Percentiles rank a stretch among this genome's conserved stretches.
phyloP scores from a whole-genome alignment of 2,888 invertebrate genomes.

The Drosophila borborema region DNA sequence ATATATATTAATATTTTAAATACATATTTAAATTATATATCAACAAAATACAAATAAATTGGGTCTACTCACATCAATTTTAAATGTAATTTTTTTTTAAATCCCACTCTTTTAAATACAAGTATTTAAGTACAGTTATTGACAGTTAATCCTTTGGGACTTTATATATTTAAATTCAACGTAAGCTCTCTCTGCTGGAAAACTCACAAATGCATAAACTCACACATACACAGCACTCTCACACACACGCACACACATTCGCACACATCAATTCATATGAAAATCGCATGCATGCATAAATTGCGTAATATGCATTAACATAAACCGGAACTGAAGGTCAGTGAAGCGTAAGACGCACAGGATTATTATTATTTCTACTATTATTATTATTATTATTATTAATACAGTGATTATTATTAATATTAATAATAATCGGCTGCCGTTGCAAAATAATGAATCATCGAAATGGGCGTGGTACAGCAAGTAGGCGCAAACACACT shows the following conservation, averaged over 20 bases:
- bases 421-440: slow-evolving; percentile 45
- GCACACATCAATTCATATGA: slow-evolving; percentile 4
- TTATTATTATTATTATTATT: slow-evolving; percentile 41
- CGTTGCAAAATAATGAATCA: slow-evolving; percentile 44
- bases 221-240: slow-evolving; percentile 4
- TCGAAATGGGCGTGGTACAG: slow-evolving; percentile 19
- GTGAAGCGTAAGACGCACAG: slow-evolving; percentile 63
- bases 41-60: background rate
- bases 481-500: slow-evolving; percentile 23
- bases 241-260: background rate
- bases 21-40: too few species aligned
- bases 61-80: background rate
- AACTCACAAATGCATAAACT: slow-evolving; percentile 7
- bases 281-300: slow-evolving; percentile 46
- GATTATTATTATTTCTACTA: slow-evolving; percentile 64
- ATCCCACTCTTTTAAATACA: background rate
- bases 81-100: background rate
- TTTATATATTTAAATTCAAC: slow-evolving; percentile 3
- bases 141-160: slow-evolving; percentile 1
- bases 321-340: slow-evolving; percentile 70
- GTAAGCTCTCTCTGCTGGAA: background rate
- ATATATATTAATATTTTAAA: too few species aligned
- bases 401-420: slow-evolving; percentile 6
- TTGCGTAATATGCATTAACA: slow-evolving; percentile 67
- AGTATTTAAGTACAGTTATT: slow-evolving; percentile 10